Evolutionary conservation across 2,888 invertebrate genomes (phyloP), one percentile per base, ranked within the genome.

Genomic region (Cetonia aurata): DNA sequence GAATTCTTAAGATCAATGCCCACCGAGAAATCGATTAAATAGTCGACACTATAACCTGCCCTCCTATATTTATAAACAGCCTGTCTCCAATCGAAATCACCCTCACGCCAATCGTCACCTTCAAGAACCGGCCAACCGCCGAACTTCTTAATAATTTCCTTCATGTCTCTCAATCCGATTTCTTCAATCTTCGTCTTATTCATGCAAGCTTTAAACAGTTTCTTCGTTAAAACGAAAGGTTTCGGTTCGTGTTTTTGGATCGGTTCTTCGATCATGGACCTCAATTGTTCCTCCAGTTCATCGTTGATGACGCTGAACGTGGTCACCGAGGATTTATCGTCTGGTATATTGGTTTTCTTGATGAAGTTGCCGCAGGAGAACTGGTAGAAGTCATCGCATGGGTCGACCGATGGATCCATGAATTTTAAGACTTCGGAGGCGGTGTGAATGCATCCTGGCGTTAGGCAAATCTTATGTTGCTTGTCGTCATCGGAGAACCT

Each of bases 81-180:
- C 75, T 92, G 87, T 77, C 91, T 91, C 96, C 96, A 96, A 74
- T 90, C 88, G 86, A 94, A 96, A 10, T 86, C 83, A 0, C 83
- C 83, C 1, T 89, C 90, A 75, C 91, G 88, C 96, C 96, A 96
- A 0, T 81, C 74, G 37, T 89, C 87, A 0, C 92, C 95, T 75
- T 92, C 92, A 44, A 96, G 85, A n/a, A 94, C 92, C 0, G 98
- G 98, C 97, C 97, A 98, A 2, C 96, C 96, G 0, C 98, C 97
- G 19, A 98, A 87, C n/a, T 89, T 86, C 42, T 88, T 87, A 67
- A 97, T 84, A 81, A 96, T 91, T 0, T 88, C 86, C 68, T 89
- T 84, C 46, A 97, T 88, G 0, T 96, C 96, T 2, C 86, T 84
- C 52, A 93, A 83, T 0, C 95, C 96, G 59, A 92, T 89, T 1